Percentiles rank a stretch among this genome's conserved stretches.
phyloP scores from a whole-genome alignment of 2,797 vertebrate species.

The Ibycter americanus region DNA sequence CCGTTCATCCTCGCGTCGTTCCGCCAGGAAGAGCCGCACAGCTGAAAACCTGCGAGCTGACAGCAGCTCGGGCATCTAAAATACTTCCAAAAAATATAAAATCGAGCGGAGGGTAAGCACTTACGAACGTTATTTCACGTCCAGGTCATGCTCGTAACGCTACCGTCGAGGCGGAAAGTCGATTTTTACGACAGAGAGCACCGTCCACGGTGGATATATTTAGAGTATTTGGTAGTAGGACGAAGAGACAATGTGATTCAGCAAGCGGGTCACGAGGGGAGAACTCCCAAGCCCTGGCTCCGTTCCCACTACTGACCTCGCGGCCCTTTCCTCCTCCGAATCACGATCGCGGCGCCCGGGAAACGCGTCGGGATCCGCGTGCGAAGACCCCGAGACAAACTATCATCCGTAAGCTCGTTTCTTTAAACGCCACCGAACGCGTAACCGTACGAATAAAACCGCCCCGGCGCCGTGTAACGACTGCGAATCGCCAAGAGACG shows the following conservation, averaged over 20 bases:
- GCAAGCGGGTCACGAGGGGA: not conserved
- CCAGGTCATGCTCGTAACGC: not conserved
- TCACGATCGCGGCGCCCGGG: fast-evolving
- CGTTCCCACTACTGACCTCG: not conserved
- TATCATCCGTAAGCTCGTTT: not conserved
- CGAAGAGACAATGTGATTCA: not conserved
- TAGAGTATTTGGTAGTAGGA: not conserved
- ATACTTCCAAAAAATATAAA: not conserved
- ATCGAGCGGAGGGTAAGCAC: not conserved
- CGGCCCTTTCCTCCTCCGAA: not conserved
- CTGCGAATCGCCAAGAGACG: not conserved
- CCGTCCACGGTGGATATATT: not conserved
- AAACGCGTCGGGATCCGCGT: fast-evolving
- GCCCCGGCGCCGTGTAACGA: fast-evolving
- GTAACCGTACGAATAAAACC: fast-evolving
- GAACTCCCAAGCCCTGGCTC: not conserved
- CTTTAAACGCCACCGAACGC: fast-evolving
- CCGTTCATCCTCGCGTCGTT: not conserved
- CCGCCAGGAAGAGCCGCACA: fast-evolving
- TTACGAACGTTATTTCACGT: too few species aligned
- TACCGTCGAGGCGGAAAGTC: fast-evolving
- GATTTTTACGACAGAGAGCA: too few species aligned
- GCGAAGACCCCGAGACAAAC: not conserved
- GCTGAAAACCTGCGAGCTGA: not conserved
- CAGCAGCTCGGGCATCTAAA: not conserved